phyloP scores from a whole-genome alignment of 2,888 invertebrate genomes.

The Itoplectis maculator region DNA sequence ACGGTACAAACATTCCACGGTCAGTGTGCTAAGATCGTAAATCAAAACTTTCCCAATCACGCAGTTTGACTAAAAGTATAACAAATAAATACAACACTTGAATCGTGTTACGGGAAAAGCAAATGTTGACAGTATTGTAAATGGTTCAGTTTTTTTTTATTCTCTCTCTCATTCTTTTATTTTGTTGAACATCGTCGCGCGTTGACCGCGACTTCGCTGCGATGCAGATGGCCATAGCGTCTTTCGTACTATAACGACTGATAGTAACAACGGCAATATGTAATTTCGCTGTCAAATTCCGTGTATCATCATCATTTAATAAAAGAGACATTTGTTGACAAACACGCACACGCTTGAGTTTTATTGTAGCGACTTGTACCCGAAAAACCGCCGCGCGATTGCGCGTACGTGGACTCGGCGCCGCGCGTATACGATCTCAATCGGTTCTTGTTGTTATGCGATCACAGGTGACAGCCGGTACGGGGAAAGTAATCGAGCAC shows the following conservation, averaged over 20 bases:
- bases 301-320: slow-evolving; percentile 66
- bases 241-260: slow-evolving; percentile 57
- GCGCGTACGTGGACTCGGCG: slow-evolving; percentile 21
- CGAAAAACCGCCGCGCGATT: slow-evolving; percentile 54
- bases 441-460: slow-evolving; percentile 46
- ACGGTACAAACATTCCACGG: slow-evolving; percentile 63
- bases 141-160: slow-evolving; percentile 18
- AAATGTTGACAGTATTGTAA: slow-evolving; percentile 57
- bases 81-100: slow-evolving; percentile 45
- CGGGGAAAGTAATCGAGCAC: slow-evolving; percentile 81
- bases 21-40: slow-evolving; percentile 15
- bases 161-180: neutral
- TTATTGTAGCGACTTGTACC: slow-evolving; percentile 79
- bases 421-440: slow-evolving; percentile 27
- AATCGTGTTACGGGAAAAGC: slow-evolving; percentile 67
- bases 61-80: neutral
- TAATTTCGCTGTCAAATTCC: slow-evolving; percentile 64
- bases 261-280: slow-evolving; percentile 63
- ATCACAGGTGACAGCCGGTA: slow-evolving; percentile 82
- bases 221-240: slow-evolving; percentile 59
- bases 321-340: slow-evolving; percentile 69
- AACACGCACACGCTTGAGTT: slow-evolving; percentile 72
- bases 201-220: slow-evolving; percentile 47
- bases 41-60: slow-evolving; percentile 28
- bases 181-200: slow-evolving; percentile 26